A percentile compares a stretch with the other conserved stretches of the same genome.
These are phyloP conservation scores for Poeciliopsis occidentalis DNA, from an alignment of 2,113 vertebrate genomes.

Conservation along the genomic window DNA sequence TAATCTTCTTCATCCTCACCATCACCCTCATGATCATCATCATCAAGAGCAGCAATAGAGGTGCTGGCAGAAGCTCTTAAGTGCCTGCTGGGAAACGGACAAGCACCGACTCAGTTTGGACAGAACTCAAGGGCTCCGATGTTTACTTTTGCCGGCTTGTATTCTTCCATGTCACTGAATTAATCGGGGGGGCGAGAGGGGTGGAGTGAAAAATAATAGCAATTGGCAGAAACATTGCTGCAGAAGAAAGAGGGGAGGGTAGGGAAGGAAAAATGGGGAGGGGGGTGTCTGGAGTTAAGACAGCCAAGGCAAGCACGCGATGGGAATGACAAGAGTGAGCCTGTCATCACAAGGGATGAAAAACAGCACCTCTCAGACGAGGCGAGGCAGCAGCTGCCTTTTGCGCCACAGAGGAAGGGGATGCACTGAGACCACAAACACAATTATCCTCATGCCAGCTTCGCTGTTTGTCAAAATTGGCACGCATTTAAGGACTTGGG, in stretches of 20 bases:
- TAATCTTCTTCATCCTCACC: conserved; percentile 62
- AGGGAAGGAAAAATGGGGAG: conserved; percentile 28
- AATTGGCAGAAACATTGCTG: conserved; percentile 53
- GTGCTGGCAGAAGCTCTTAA: conserved; percentile 56
- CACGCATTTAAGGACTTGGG: conserved; percentile 62
- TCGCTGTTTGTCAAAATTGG: conserved; percentile 73
- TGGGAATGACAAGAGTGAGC: conserved; percentile 69
- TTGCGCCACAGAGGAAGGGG: conserved; percentile 50
- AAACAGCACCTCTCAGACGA: conserved; percentile 72
- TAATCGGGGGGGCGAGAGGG: conserved; percentile 43
- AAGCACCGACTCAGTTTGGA: conserved; percentile 60
- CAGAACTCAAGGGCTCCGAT: conserved; percentile 60
- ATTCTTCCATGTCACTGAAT: conserved; percentile 69
- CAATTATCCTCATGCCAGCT: conserved; percentile 74
- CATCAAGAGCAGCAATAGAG: conserved; percentile 50
- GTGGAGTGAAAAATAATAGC: conserved; percentile 29
- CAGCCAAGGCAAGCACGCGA: conserved; percentile 44
- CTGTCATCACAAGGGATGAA: conserved; percentile 69
- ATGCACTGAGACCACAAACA: conserved; percentile 60
- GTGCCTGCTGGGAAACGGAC: conserved; percentile 60
- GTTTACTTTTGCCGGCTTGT: conserved; percentile 58
- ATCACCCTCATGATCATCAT: conserved; percentile 61
- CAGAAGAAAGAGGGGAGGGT: conserved; percentile 5
- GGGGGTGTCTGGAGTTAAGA: conserved; percentile 47
- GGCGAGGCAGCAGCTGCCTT: conserved; percentile 59